These are phyloP conservation scores for Hiodon alosoides DNA, from an alignment of 2,113 vertebrate species.

Conservation along the genomic window DNA sequence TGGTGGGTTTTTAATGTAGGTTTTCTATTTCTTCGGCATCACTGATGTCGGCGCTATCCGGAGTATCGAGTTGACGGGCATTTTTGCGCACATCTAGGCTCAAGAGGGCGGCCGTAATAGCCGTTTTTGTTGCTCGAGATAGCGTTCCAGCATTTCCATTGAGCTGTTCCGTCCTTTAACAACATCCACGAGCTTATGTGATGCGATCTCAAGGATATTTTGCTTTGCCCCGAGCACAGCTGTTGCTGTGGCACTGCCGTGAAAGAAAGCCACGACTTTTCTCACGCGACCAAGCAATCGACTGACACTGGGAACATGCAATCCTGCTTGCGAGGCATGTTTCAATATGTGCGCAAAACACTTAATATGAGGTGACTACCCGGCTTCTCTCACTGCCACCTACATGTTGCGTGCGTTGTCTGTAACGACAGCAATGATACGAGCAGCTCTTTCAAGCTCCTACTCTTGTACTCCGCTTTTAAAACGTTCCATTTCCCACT, in stretches of 20 bases:
- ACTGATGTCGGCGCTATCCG: conserved; percentile 18
- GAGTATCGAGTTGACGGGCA: conserved; percentile 14
- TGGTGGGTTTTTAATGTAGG: conserved; percentile 1
- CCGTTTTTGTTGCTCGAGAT: conserved; percentile 17
- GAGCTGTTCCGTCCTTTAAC: conserved; percentile 18
- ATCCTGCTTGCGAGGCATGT: conserved; percentile 1
- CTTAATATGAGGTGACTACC: conserved; percentile 6
- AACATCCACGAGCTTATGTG: conserved; percentile 19
- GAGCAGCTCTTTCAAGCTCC: conserved; percentile 14
- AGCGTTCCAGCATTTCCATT: conserved; percentile 17
- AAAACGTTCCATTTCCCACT: conserved; percentile 11
- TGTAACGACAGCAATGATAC: conserved; percentile 7
- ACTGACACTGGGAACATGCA: conserved; percentile 8
- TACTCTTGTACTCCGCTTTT: conserved; percentile 8
- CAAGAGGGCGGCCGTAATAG: conserved; percentile 5
- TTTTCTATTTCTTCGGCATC: conserved; percentile 17
- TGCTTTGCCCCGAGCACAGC: conserved; percentile 15
- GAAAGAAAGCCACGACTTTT: conserved; percentile 12
- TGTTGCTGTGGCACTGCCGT: conserved; percentile 23
- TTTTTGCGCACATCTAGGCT: conserved; percentile 24
- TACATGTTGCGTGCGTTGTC: conserved; percentile 16
- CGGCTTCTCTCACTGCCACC: conserved; percentile 16
- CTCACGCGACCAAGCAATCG: conserved; percentile 20
- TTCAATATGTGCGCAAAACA: conserved; percentile 22
- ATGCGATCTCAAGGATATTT: conserved; percentile 8